Evolutionary conservation across 2,888 invertebrate genomes (phyloP).

Genomic region (Diaprepes abbreviatus): DNA sequence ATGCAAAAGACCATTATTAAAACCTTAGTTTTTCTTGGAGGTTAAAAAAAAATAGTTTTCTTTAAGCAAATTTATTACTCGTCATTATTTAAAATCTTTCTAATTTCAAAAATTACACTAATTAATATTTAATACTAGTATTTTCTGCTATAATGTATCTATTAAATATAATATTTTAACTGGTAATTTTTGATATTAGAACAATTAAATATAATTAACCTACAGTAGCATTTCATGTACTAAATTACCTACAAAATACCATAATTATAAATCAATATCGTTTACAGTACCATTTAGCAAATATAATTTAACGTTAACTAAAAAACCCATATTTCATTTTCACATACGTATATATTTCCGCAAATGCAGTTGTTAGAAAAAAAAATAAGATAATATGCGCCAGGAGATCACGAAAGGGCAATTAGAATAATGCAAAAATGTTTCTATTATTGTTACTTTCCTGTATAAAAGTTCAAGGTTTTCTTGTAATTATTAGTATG

Average conservation of each 20-base stretch:
- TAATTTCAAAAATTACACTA: no score
- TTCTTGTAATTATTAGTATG: conserved; percentile 13
- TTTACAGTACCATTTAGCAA: conserved; percentile 22
- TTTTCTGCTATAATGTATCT: no score
- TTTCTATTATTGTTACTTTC: conserved; percentile 40
- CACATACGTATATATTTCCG: conserved; percentile 17
- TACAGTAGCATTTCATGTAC: conserved; percentile 25
- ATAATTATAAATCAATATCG: conserved; percentile 33
- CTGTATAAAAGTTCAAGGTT: conserved; percentile 42
- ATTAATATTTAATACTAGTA: no score
- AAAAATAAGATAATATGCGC: conserved; percentile 31
- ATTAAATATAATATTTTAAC: not conserved
- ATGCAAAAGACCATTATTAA: no score
- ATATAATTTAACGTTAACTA: conserved; percentile 17
- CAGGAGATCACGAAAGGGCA: conserved; percentile 43
- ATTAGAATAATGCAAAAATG: conserved; percentile 42
- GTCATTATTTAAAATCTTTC: no score
- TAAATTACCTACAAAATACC: conserved; percentile 23
- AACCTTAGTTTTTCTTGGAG: no score
- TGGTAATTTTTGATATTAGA: not conserved
- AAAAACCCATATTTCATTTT: conserved; percentile 13
- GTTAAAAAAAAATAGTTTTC: no score
- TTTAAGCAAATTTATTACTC: no score
- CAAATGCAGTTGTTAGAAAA: conserved; percentile 11
- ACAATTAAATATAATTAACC: conserved; percentile 4